Base-by-base conservation (phyloP, 1,140 invertebrate genomes). In the Cydia strobilella region DNA sequence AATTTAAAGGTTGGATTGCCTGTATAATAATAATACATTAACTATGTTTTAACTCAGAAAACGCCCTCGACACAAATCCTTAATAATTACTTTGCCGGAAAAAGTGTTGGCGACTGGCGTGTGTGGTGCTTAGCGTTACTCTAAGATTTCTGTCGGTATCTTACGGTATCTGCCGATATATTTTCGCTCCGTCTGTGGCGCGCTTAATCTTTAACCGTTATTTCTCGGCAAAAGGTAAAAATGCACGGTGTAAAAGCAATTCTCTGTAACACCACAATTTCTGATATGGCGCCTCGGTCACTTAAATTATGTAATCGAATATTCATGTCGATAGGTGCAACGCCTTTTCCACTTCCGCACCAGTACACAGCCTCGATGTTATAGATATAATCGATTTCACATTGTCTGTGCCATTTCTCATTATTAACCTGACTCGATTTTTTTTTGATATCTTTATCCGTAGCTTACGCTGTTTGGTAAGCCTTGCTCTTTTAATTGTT, bases 221-320 rank as follows among this genome's bases (percentile, higher is more conserved):
- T 0, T 54, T 54, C 51, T 18, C 7, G 18, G 6, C 15, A 3
- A 5, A 12, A 59, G 54, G 54, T 59, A 59, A 59, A 59, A 54
- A 54, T 54, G 15, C 51, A 59, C 54, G 54, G 20, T 20, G n/a
- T 69, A 69, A 69, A 10, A 66, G 20, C 25, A 35, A 69, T 69
- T 69, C 27, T 31, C 6, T n/a, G 65, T 42, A 35, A 39, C 12
- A 35, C 65, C 15, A 10, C 13, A 69, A 69, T 66, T 72, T 77
- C 71, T 45, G 48, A 12, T 13, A 54, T 76, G 81, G 79, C 79
- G 79, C 79, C 63, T 78, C 69, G 78, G 65, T 69, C 80, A 75
- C 81, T 80, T 84, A 81, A 84, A 85, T 88, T 88, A 88, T 86
- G 80, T 84, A 88, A 88, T 82, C 77, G 80, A 83, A 82, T 86